Base-by-base conservation (phyloP, 2,888 invertebrate species). In the Xestobium rufovillosum region DNA sequence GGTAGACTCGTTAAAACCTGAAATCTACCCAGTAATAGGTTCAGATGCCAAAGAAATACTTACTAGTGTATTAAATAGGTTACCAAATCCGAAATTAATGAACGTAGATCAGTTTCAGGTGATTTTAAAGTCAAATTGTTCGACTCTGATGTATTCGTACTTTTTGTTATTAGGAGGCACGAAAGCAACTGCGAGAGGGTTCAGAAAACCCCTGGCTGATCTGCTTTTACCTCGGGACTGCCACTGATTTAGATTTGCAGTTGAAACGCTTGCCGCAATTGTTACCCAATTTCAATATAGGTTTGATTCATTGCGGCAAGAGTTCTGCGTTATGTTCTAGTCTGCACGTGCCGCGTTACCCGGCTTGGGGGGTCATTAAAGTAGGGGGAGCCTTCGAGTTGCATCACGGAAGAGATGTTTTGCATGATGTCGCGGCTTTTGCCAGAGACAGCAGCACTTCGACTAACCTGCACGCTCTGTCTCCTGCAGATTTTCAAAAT, bases 281-380 rank as follows among this genome's bases (percentile, higher is more conserved):
- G 48, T 59, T 80, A 27, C 64, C 68, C 9, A 63, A 67, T 36
- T 66, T 78, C 38, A 68, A 71, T 47, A 59, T 75, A 78, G 80
- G 78, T 42, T 71, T 76, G 55, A 62, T 82, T 3, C 71, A 80
- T 52, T 83, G 83, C 52, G 75, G 71, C 2, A 64, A 60, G 42
- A 70, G 71, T 60, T 47, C 66, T 0, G 65, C 67, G 13, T 58
- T 82, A 1, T 83, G 83, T 52, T 55, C 63, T 1, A 71, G 71
- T 3, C 59, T 81, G 9, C 76, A 78, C 48, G 68, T 77, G 2
- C 67, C 68, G 3, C 60, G 67, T 3, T 68, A 75, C 48, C 86
- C 87, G 0, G 70, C 76, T 10, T 85, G 86, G 75, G 80, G 76
- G 9, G 69, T 85, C 3, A 68, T 89, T 46, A 88, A 88, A 59